Base-by-base conservation (phyloP, 2,888 invertebrate genomes). In the Plebejus anna region DNA sequence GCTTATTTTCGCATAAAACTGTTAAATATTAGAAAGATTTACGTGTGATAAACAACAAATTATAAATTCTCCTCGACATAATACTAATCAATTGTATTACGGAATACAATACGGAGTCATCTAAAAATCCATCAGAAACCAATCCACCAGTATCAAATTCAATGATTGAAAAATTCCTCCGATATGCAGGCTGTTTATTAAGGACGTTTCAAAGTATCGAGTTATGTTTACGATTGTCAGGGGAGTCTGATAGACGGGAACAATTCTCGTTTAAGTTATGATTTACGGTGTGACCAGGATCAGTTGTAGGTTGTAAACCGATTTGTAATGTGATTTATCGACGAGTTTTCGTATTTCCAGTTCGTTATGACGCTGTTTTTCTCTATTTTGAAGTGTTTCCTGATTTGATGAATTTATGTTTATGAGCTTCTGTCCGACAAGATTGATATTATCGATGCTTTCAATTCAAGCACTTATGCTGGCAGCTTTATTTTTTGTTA, bases 321-420 rank as follows among this genome's bases (percentile, higher is more conserved):
- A 91, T 91, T 90, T 91, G 90, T 88, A 90, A 90, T 89, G 81
- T 90, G 91, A 92, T 92, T 91, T 92, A 92, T 91, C 82, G 88
- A 81, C 82, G 86, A 90, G 84, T 89, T 90, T 88, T 88, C 85
- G 87, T 84, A 84, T 84, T 84, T 81, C 80, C 80, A 59, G 70
- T 70, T 76, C 71, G 71, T 71, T 71, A 71, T 42, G 71, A 9
- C 9, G 71, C 22, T 38, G 42, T 42, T 71, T 71, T 71, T 71
- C 42, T 42, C 42, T 66, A 66, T 66, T 66, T 66, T 66, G 36
- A 66, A 42, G 42, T 42, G 71, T 11, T 42, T 42, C n/a, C n/a
- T 42, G 38, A 70, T 70, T 38, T 70, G 71, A n/a, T 71, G 42
- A 38, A 71, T 42, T 71, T 71, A 71, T 71, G 38, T 71, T 71